A percentile compares a stretch with the other conserved stretches of the same genome.
These are phyloP conservation scores for Thumatha senex DNA, from an alignment of 2,888 invertebrate genomes.

Conservation along the genomic window DNA sequence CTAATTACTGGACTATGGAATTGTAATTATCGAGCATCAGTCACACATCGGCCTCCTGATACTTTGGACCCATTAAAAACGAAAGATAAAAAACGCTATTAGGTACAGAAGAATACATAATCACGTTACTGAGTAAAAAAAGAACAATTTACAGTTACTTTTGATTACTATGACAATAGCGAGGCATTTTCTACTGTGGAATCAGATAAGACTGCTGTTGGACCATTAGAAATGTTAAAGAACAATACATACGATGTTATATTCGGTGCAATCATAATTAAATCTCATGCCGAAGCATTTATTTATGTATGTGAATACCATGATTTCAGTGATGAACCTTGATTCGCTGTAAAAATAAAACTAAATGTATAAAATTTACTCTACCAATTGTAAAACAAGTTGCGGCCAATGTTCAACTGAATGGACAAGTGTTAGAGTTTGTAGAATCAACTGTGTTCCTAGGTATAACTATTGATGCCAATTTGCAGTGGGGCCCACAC, in stretches of 20 bases:
- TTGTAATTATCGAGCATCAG: constrained; percentile 47
- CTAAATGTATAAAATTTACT: too few relatives aligned
- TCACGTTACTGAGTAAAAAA: constrained; percentile 19
- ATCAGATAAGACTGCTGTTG: constrained; percentile 11
- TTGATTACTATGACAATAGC: constrained; percentile 6
- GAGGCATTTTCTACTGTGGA: background rate
- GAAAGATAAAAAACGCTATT: constrained; percentile 1
- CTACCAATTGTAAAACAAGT: too few relatives aligned
- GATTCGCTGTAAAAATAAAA: too few relatives aligned
- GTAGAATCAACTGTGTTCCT: too few relatives aligned
- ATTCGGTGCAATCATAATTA: constrained; percentile 15
- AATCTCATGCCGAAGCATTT: constrained; percentile 11
- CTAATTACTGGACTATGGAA: constrained; percentile 45
- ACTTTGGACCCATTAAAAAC: constrained; percentile 17
- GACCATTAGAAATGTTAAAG: constrained; percentile 11
- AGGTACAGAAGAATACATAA: constrained; percentile 26
- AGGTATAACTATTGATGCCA: too few relatives aligned
- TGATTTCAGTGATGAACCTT: constrained; percentile 21
- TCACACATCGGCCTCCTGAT: constrained; percentile 25
- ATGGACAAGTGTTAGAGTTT: too few relatives aligned
- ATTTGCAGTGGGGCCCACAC: too few relatives aligned
- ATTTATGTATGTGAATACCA: constrained; percentile 21
- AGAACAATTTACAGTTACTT: constrained; percentile 23
- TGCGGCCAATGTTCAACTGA: too few relatives aligned
- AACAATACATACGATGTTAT: constrained; percentile 20